These are phyloP conservation scores for Doryteuthis pealeii DNA, from an alignment of 1,140 invertebrate species.

Conservation along the genomic window DNA sequence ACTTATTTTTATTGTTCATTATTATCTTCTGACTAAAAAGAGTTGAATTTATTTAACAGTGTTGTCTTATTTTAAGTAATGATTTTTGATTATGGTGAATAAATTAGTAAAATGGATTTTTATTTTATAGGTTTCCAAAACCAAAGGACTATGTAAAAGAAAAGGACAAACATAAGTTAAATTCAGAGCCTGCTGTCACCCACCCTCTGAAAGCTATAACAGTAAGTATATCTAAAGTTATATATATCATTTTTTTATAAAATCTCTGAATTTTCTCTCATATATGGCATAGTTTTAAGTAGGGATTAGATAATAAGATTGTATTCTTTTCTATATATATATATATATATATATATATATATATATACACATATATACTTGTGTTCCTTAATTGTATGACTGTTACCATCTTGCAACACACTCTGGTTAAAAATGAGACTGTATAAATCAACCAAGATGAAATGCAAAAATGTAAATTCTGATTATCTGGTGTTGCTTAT, in stretches of 20 bases:
- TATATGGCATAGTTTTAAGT: conserved; percentile 63
- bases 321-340: background rate
- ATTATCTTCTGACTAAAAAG: no score
- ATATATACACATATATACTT: background rate
- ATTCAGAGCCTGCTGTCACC: conserved; percentile 53
- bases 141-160: conserved; percentile 49
- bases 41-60: no score
- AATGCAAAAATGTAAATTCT: no score
- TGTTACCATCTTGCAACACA: no score
- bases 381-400: background rate
- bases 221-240: conserved; percentile 35
- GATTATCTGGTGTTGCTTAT: no score
- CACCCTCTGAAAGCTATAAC: conserved; percentile 66
- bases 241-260: conserved; percentile 9
- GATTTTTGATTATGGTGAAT: no score
- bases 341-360: background rate
- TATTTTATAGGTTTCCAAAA: conserved; percentile 43
- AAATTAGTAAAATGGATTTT: no score
- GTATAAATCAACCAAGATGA: no score
- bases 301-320: conserved; percentile 60
- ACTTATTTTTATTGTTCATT: no score
- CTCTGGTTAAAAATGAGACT: no score
- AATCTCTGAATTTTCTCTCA: conserved; percentile 14
- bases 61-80: no score
- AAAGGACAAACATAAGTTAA: conserved; percentile 29